phyloP scores from a whole-genome alignment of 2,888 invertebrate species.

The Morpho helenor region DNA sequence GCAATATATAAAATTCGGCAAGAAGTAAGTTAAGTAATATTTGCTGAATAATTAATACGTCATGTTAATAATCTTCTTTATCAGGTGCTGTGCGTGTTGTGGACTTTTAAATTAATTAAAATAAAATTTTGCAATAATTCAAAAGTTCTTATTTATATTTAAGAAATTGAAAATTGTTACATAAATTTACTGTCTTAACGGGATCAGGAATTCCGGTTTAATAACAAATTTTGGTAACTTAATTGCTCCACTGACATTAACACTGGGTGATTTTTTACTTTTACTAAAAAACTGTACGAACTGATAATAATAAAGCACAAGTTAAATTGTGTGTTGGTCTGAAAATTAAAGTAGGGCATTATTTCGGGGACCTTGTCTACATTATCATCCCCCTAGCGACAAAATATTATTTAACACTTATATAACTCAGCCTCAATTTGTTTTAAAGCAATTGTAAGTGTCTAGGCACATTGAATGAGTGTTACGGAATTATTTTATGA shows the following conservation, averaged over 20 bases:
- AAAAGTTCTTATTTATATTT: no score
- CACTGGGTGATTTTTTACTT: constrained; percentile 41
- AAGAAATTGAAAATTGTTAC: no score
- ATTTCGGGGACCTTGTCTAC: constrained; percentile 35
- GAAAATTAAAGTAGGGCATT: constrained; percentile 53
- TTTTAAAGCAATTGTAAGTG: constrained; percentile 42
- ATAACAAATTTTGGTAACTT: constrained; percentile 8
- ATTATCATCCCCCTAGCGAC: constrained; percentile 42
- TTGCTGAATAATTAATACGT: no score
- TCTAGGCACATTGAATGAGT: not conserved
- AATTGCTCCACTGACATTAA: constrained; percentile 45
- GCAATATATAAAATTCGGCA: no score
- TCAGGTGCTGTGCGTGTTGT: no score
- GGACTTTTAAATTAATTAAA: no score
- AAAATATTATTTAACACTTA: constrained; percentile 48
- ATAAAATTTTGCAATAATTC: no score
- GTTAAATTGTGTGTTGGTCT: constrained; percentile 30
- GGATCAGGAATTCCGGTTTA: not conserved
- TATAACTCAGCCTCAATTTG: constrained; percentile 47
- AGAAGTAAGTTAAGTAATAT: no score
- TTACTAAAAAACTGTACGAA: constrained; percentile 47
- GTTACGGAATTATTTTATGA: no score
- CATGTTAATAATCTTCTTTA: no score
- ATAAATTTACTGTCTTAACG: not conserved
- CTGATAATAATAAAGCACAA: constrained; percentile 26